Evolutionary conservation across 1,140 invertebrate genomes (phyloP), one percentile per base, ranked within the genome.

Genomic region (Hyles euphorbiae): DNA sequence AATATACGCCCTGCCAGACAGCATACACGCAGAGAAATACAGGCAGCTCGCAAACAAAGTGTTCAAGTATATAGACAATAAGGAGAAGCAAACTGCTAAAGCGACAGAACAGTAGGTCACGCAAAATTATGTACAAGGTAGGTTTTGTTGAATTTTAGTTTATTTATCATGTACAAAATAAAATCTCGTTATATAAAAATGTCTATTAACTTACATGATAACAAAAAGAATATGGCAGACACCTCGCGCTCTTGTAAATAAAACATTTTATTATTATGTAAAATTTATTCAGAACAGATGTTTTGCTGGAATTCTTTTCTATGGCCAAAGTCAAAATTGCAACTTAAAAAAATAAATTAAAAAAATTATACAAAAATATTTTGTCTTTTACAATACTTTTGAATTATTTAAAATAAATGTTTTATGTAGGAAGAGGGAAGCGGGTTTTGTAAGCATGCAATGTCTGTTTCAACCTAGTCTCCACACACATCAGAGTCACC

Each of bases 1-100:
- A 34, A 94, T 96, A 36, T 86, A 97, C 45, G 91, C 92, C 46
- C 77, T 94, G 45, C 93, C 94, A 1, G 87, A 94, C 32, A 92
- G 90, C 72, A 67, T 69, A 60, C 89, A 92, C 63, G 90, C 93
- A 53, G 82, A 83, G 56, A 83, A 88, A 53, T 94, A 92, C 67
- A 90, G 82, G 68, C 88, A 89, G 53, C 81, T 93, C 46, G 92
- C 92, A 2, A 81, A 89, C 53, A 88, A 83, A 74, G 70, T 92
- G 47, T 84, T 89, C 61, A 78, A 81, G 56, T 93, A 92, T 79
- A 80, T 91, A 74, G 77, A 76, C 2, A 64, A 81, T 63, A 85
- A 87, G 70, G 81, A 90, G 36, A 81, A 84, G 9, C 57, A 72
- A 53, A 61, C 65, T 52, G 78, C 67, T 0, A 70, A 82, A 58